A percentile compares a stretch with the other conserved stretches of the same genome.
These are phyloP conservation scores for Rhea pennata DNA, from an alignment of 2,113 vertebrate species.

Conservation along the genomic window DNA sequence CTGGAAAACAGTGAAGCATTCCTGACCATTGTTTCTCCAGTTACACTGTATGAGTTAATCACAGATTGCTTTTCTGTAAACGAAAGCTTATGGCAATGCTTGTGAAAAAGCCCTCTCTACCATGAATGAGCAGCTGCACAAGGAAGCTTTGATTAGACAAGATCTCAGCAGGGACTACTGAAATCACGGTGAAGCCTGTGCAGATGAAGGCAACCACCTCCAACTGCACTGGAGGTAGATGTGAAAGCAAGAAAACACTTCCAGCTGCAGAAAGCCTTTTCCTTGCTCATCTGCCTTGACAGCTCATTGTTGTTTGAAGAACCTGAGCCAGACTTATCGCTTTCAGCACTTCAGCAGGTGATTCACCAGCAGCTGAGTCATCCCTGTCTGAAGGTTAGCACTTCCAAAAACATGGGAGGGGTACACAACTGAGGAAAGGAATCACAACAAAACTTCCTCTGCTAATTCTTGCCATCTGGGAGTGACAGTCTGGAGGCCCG, in stretches of 20 bases:
- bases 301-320: background rate
- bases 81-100: background rate
- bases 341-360: conserved; percentile 54
- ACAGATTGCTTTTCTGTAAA: background rate
- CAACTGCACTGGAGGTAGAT: background rate
- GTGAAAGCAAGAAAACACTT: background rate
- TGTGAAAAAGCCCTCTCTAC: background rate
- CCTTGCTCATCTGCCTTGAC: background rate
- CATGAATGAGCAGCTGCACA: background rate
- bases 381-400: background rate
- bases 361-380: conserved; percentile 60
- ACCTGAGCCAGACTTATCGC: background rate
- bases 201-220: background rate
- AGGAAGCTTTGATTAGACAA: background rate
- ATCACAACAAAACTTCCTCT: background rate
- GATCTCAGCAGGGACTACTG: background rate
- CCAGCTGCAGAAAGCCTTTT: background rate
- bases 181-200: background rate
- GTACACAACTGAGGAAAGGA: background rate
- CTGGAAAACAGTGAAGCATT: background rate
- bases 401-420: conserved; percentile 7
- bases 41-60: background rate
- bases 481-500: background rate
- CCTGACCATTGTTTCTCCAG: background rate
- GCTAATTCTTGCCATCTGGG: conserved; percentile 54